A percentile compares a stretch with the other conserved stretches of the same genome.
phyloP scores from a whole-genome alignment of 2,113 vertebrate species.

The Callospermophilus lateralis region DNA sequence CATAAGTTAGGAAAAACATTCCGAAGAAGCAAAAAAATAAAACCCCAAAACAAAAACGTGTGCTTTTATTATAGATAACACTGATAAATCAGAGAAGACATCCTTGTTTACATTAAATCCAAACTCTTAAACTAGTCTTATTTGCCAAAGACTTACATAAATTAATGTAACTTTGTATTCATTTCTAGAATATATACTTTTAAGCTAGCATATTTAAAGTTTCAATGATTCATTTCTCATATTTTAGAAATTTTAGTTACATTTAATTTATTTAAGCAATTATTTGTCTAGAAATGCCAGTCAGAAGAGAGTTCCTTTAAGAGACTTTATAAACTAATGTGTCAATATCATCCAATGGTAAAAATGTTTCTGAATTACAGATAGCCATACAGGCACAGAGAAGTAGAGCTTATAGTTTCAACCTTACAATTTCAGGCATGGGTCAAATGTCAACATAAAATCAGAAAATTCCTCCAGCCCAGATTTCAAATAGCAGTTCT shows the following conservation, averaged over 20 bases:
- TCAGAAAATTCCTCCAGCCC: not conserved
- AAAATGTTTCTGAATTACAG: conserved; percentile 19
- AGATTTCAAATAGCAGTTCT: conserved; percentile 36
- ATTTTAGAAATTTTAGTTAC: conserved; percentile 21
- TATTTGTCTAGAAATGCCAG: not conserved
- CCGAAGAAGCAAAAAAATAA: not conserved
- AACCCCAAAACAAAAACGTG: not conserved
- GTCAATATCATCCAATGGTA: not conserved
- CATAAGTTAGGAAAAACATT: conserved; percentile 40
- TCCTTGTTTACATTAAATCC: conserved; percentile 30
- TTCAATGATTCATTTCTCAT: not conserved
- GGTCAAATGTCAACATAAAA: conserved; percentile 7
- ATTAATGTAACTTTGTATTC: not conserved
- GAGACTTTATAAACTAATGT: conserved; percentile 24
- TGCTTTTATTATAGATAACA: conserved; percentile 17
- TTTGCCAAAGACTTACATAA: conserved; percentile 20
- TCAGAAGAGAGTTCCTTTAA: not conserved
- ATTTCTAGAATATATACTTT: not conserved
- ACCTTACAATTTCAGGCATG: not conserved
- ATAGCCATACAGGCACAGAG: not conserved
- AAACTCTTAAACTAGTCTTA: not conserved
- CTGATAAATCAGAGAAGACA: conserved; percentile 7
- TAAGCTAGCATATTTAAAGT: not conserved
- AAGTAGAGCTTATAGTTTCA: not conserved
- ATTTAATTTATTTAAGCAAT: not conserved